Conservation (phyloP, 2,113 vertebrate species). For the Upupa epops region DNA sequence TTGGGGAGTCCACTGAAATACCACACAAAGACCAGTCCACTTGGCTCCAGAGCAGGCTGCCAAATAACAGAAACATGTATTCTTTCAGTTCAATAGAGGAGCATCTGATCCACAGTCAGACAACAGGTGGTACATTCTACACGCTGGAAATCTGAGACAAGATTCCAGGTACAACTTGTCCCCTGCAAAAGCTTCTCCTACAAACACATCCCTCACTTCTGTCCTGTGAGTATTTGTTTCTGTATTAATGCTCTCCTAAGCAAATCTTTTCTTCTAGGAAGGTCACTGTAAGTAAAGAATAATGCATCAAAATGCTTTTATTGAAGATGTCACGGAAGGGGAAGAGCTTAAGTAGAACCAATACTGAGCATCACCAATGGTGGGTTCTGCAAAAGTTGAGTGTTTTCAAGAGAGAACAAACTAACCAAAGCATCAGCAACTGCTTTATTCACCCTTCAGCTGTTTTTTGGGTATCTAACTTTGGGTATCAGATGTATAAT, state of each 20-base stretch:
- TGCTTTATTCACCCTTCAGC: neutral
- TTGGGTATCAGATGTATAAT: neutral
- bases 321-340: neutral
- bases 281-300: neutral
- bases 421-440: neutral
- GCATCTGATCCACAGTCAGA: neutral
- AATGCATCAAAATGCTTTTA: neutral
- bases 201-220: neutral
- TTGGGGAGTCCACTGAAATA: neutral
- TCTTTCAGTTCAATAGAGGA: neutral
- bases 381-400: neutral
- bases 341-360: neutral
- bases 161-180: neutral
- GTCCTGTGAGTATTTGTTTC: neutral
- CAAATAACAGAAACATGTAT: neutral
- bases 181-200: neutral
- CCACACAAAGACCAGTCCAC: neutral
- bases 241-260: neutral
- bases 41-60: neutral
- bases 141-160: neutral
- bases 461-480: neutral
- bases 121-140: neutral
- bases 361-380: neutral
- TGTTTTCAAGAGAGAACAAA: neutral
- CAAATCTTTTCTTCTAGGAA: neutral